Conservation (phyloP, 2,113 vertebrate species). For the Murina feae region DNA sequence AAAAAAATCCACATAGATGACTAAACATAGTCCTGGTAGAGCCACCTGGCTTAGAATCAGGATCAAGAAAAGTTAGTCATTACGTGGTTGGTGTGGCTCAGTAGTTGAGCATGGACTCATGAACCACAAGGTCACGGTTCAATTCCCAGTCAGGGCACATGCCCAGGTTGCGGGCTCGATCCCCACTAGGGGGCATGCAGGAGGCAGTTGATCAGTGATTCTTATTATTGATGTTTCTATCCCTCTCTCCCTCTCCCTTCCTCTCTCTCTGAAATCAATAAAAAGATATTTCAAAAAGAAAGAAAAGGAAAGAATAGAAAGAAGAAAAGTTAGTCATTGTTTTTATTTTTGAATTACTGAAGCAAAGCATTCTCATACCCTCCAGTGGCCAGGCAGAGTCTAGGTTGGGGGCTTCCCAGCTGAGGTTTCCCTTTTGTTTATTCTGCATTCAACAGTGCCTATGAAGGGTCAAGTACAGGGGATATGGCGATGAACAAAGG, state of each 20-base stretch:
- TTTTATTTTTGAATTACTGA: neutral
- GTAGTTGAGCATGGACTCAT: no score
- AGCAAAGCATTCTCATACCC: neutral
- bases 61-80: neutral
- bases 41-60: neutral
- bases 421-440: neutral
- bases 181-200: no score
- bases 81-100: neutral
- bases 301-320: no score
- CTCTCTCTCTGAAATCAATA: no score
- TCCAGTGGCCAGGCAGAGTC: neutral
- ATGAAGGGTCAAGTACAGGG: neutral
- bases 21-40: neutral
- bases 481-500: neutral
- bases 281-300: no score
- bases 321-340: neutral
- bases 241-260: no score
- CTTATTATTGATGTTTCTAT: no score
- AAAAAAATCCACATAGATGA: neutral
- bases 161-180: no score
- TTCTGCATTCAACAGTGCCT: neutral
- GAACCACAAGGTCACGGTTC: no score
- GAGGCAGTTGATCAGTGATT: no score
- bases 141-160: no score
- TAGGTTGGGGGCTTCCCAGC: neutral